Evolutionary conservation across 2,888 invertebrate species (phyloP).

Genomic region (Hipparchia sbordonii): DNA sequence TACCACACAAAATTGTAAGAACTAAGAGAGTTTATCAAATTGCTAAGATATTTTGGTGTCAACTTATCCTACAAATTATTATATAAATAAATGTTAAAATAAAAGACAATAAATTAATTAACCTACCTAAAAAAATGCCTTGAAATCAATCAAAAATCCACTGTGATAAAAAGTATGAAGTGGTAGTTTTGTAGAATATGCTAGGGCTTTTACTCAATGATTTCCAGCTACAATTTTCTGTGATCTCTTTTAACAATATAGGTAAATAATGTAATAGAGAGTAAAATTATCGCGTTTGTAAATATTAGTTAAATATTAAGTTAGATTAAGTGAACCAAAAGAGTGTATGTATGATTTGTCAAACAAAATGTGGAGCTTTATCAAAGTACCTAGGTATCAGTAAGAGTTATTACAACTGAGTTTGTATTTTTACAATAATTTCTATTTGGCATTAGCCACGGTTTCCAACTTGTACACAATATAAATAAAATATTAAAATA

Average conservation of each 20-base stretch:
- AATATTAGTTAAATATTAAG: conserved; percentile 61
- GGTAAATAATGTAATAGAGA: conserved; percentile 76
- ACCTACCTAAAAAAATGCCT: conserved; percentile 66
- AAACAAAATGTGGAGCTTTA: conserved; percentile 83
- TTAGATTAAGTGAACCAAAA: conserved; percentile 73
- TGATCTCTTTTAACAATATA: conserved; percentile 83
- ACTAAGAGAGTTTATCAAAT: conserved; percentile 17
- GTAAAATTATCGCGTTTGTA: conserved; percentile 71
- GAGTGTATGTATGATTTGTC: conserved; percentile 81
- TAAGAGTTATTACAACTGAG: conserved; percentile 73
- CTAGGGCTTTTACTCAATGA: conserved; percentile 79
- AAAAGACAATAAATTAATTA: conserved; percentile 70
- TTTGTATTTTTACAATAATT: conserved; percentile 82
- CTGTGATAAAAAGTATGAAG: conserved; percentile 79
- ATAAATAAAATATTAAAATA: conserved; percentile 61
- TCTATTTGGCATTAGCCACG: conserved; percentile 67
- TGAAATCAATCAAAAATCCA: conserved; percentile 70
- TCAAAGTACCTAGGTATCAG: conserved; percentile 80
- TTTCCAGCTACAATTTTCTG: conserved; percentile 84
- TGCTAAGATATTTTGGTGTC: conserved; percentile 23
- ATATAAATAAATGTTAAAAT: conserved; percentile 29
- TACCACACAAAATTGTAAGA: conserved; percentile 54
- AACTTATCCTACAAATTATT: conserved; percentile 28
- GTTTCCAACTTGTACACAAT: conserved; percentile 74
- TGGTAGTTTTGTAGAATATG: conserved; percentile 76